Evolutionary conservation across 35 echinoderm and acorn worm species (phyloP).

Genomic region (Apostichopus californicus): DNA sequence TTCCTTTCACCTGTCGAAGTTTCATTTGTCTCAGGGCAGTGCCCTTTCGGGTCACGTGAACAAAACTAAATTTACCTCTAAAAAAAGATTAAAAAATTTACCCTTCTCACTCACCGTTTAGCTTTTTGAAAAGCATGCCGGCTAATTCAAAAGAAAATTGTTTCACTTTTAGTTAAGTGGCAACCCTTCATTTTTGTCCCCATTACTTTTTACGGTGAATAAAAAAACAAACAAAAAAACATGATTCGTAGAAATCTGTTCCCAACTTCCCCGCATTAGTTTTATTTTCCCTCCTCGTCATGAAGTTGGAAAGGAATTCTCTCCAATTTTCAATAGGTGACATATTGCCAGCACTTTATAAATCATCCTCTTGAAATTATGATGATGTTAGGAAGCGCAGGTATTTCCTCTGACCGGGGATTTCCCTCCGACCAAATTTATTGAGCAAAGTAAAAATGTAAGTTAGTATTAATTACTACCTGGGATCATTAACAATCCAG

Average conservation of each 20-base stretch:
- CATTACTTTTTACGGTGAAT: too few relatives aligned
- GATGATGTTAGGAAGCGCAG: background rate
- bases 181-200: too few relatives aligned
- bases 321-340: background rate
- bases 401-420: background rate
- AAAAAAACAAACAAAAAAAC: background rate
- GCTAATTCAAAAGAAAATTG: too few relatives aligned
- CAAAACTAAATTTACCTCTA: too few relatives aligned
- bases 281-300: slow-evolving; percentile 13
- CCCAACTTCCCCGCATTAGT: background rate
- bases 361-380: background rate
- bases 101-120: too few relatives aligned
- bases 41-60: too few relatives aligned
- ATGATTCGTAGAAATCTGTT: background rate
- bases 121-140: too few relatives aligned
- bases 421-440: background rate
- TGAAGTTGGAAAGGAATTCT: background rate
- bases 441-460: slow-evolving; percentile 20
- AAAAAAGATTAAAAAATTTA: too few relatives aligned
- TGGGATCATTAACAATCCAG: background rate
- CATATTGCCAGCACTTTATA: background rate
- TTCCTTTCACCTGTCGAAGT: too few relatives aligned
- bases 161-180: too few relatives aligned
- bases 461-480: slow-evolving; percentile 5
- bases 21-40: too few relatives aligned